Base-by-base conservation (phyloP, 2,797 vertebrate species). In the Jordanella pulchra region DNA sequence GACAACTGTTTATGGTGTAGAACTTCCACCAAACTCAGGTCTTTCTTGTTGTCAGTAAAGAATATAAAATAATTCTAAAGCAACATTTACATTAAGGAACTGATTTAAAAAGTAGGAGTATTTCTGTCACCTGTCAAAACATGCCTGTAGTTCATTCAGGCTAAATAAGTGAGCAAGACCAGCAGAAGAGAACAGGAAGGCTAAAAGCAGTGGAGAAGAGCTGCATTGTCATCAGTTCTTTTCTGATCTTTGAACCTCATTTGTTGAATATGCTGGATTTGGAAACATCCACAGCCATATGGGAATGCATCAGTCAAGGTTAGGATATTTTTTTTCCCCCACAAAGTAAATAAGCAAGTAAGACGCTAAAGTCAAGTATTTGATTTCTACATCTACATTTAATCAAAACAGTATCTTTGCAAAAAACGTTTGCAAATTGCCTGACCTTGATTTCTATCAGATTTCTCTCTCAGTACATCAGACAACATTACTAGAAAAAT, bases 401-500 rank as follows among this genome's bases (percentile, higher is more conserved):
- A 61, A 30, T 35, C 7, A 61, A 61, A n/a, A 39, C 21, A 39
- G 32, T 18, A 23, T n/a, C n/a, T n/a, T n/a, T 39, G 10, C 15
- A 61, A 10, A 35, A 4, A 60, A 60, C 30, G 5, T 60, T 60
- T 35, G 30, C 30, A 60, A 60, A 60, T 23, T 3, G 14, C 21
- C 21, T 21, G 48, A 63, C 6, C 12, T 14, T n/a, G n/a, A 42
- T 13, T 39, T n/a, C 3, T 21, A 61, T 11, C 39, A 63, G 60
- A 42, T 65, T 67, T 63, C 39, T 72, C 67, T 72, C 56, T 73
- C 73, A 71, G 78, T 81, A 76, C 77, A 86, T 87, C 73, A 56
- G 78, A 84, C 83, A 75, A 87, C 86, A 90, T 84, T 69, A 83
- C 78, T 81, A 76, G 73, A 82, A 77, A 83, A 69, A 86, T 88